Conservation (phyloP, 2,113 vertebrate genomes). For the Neolamprologus ventralis region DNA sequence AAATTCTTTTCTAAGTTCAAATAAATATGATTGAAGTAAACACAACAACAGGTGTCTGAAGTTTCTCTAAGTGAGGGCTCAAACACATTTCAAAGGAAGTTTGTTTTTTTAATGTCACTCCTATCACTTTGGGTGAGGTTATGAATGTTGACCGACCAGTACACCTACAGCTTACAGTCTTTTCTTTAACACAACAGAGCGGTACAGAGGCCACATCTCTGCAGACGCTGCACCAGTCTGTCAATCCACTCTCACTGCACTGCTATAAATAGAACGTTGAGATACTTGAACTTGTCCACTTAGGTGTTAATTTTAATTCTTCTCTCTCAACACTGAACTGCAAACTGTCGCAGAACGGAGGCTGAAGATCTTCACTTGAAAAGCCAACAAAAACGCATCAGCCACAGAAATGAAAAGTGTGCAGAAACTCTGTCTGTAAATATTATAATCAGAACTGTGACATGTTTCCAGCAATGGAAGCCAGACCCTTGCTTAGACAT, state of each 20-base stretch:
- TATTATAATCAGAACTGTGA: accelerated
- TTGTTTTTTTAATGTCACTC: not conserved
- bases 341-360: accelerated
- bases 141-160: not conserved
- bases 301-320: accelerated
- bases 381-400: accelerated
- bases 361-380: not conserved
- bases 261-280: not conserved
- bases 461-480: not conserved
- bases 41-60: accelerated
- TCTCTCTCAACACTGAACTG: not conserved
- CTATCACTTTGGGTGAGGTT: not conserved
- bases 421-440: not conserved
- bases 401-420: not conserved
- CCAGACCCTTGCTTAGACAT: not conserved
- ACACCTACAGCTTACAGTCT: not conserved
- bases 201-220: accelerated
- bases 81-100: accelerated
- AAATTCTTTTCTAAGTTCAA: not conserved
- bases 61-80: accelerated
- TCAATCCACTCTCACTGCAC: not conserved
- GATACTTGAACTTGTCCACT: not conserved
- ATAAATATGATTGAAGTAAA: not conserved
- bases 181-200: not conserved
- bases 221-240: not conserved